These are phyloP conservation scores for Oeneis ivallda DNA, from an alignment of 2,888 invertebrate genomes.

Conservation along the genomic window DNA sequence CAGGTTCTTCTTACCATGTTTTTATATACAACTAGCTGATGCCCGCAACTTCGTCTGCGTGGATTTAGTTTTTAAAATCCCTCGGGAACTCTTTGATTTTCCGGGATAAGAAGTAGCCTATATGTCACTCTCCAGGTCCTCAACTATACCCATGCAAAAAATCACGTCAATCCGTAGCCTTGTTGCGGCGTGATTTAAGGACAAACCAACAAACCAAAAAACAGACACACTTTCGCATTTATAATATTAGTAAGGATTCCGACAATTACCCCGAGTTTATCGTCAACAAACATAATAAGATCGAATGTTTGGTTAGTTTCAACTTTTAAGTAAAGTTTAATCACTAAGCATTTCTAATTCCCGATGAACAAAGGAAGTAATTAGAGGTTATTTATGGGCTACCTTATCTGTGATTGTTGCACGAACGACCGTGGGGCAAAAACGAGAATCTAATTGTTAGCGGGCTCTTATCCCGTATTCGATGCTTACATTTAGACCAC, in stretches of 20 bases:
- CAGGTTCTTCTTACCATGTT: neutral
- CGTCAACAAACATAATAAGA: constrained; percentile 31
- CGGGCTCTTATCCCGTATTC: constrained; percentile 34
- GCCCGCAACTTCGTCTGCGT: too few relatives aligned
- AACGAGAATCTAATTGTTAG: constrained; percentile 41
- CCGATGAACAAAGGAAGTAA: constrained; percentile 61
- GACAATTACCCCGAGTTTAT: constrained; percentile 11
- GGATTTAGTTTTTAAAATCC: too few relatives aligned
- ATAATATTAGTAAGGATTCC: neutral
- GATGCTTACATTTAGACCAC: constrained; percentile 29
- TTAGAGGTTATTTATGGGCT: constrained; percentile 73
- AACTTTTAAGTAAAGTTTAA: constrained; percentile 27
- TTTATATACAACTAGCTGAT: too few relatives aligned
- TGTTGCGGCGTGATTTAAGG: too few relatives aligned
- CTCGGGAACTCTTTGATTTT: too few relatives aligned
- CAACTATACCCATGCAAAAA: too few relatives aligned
- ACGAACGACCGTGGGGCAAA: constrained; percentile 46
- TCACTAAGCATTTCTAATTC: constrained; percentile 38
- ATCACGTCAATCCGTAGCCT: too few relatives aligned
- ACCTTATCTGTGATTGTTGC: constrained; percentile 67
- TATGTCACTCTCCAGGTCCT: too few relatives aligned
- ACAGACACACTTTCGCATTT: too few relatives aligned
- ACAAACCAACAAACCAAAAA: too few relatives aligned
- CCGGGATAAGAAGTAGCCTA: too few relatives aligned
- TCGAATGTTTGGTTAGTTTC: constrained; percentile 27